Evolutionary conservation across 2,888 invertebrate species (phyloP).

Genomic region (Stegophylla sp.): DNA sequence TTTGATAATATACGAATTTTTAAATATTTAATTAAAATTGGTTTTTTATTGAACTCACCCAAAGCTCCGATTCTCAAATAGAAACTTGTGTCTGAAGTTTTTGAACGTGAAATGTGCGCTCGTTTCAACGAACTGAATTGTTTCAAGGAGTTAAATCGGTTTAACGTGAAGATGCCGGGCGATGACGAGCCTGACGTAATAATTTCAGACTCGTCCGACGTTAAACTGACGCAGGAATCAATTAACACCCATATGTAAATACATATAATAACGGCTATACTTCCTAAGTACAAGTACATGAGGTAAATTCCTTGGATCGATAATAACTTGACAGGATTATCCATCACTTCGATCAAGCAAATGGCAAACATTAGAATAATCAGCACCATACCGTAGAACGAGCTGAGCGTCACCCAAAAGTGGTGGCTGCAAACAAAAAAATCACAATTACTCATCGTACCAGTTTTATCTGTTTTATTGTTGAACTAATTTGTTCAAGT

Average conservation of each 20-base stretch:
- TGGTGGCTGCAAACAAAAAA: constrained; percentile 65
- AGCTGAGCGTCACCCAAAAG: constrained; percentile 68
- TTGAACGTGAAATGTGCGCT: constrained; percentile 68
- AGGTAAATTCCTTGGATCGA: constrained; percentile 68
- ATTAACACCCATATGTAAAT: constrained; percentile 69
- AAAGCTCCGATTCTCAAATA: constrained; percentile 68
- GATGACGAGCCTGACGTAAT: constrained; percentile 65
- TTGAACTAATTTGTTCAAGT: neutral
- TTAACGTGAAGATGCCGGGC: constrained; percentile 65
- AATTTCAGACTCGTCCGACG: constrained; percentile 62
- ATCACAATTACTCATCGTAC: neutral
- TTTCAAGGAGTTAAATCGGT: constrained; percentile 68
- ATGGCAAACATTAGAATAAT: constrained; percentile 67
- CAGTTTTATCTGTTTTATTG: neutral
- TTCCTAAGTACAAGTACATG: constrained; percentile 69
- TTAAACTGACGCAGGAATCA: constrained; percentile 67
- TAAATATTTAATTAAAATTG: neutral
- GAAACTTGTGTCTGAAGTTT: constrained; percentile 68
- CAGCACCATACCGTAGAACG: constrained; percentile 68
- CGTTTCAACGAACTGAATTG: constrained; percentile 67
- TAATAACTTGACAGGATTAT: constrained; percentile 67
- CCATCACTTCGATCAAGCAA: constrained; percentile 68
- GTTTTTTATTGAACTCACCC: constrained; percentile 64
- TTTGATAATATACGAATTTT: neutral
- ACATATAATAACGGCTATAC: constrained; percentile 68